Conservation (phyloP, 2,797 vertebrate species). For the Arrhamphus sclerolepis region DNA sequence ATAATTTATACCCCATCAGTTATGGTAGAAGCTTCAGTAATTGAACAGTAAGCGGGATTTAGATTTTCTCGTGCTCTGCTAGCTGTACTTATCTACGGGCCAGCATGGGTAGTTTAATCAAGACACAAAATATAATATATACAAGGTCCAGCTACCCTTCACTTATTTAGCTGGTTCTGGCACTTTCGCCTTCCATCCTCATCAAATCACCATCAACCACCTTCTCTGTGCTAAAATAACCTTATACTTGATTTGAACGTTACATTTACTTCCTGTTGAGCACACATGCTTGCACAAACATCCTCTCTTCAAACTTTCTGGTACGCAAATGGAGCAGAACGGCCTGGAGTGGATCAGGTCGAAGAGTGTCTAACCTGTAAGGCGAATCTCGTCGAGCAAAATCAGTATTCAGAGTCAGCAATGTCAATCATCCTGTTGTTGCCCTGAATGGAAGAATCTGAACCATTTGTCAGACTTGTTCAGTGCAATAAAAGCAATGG, state of each 20-base stretch:
- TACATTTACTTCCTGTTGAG: constrained; percentile 8
- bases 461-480: not conserved
- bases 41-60: constrained; percentile 2
- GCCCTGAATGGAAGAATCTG: constrained; percentile 1
- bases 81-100: not conserved
- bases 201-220: not conserved
- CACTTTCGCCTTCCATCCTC: not conserved
- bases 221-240: not conserved
- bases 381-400: constrained; percentile 1
- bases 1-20: not conserved
- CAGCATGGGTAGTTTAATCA: constrained; percentile 7
- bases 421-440: constrained; percentile 5
- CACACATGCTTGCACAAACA: not conserved
- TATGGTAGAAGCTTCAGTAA: not conserved
- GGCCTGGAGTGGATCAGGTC: constrained; percentile 11
- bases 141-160: not conserved
- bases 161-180: constrained; percentile 11
- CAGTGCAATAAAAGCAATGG: no score
- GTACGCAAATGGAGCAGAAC: constrained; percentile 17
- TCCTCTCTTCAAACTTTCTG: constrained; percentile 1
- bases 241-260: not conserved
- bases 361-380: constrained; percentile 26
- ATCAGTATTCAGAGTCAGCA: constrained; percentile 26
- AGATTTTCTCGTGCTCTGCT: not conserved
- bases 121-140: not conserved